phyloP scores from a whole-genome alignment of 1,140 invertebrate species.

The Venustaconcha ellipsiformis region DNA sequence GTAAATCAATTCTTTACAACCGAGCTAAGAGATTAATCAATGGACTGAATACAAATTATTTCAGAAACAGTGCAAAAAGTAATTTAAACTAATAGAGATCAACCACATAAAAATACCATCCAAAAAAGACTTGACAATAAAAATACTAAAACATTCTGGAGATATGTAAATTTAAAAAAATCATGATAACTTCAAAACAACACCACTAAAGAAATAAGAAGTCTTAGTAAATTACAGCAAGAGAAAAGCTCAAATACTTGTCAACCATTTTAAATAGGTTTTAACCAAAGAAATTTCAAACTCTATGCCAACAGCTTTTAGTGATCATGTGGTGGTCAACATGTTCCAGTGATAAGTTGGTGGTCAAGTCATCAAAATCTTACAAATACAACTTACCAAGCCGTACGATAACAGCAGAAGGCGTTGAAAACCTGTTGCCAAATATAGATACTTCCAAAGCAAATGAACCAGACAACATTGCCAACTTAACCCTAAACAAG shows the following conservation, averaged over 20 bases:
- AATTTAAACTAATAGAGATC: not conserved
- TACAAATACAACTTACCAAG: too few species aligned
- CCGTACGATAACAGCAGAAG: not conserved
- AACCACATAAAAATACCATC: conserved; percentile 2
- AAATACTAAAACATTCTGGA: conserved; percentile 5
- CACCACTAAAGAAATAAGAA: not conserved
- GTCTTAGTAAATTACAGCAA: not conserved
- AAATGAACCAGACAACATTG: conserved; percentile 7
- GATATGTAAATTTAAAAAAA: conserved; percentile 1
- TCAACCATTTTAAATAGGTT: conserved; percentile 27
- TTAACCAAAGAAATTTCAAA: conserved; percentile 5
- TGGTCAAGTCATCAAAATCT: too few species aligned
- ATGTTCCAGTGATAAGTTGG: too few species aligned
- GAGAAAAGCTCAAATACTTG: conserved; percentile 7
- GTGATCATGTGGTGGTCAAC: too few species aligned
- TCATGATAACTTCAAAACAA: conserved; percentile 10
- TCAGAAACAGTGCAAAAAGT: not conserved
- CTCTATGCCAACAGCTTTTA: not conserved
- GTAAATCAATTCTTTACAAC: conserved; percentile 6
- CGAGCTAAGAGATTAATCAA: conserved; percentile 17
- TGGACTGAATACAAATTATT: conserved; percentile 19
- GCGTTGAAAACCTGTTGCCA: conserved; percentile 4
- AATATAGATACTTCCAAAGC: conserved; percentile 12
- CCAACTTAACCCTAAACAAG: conserved; percentile 7
- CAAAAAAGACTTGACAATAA: not conserved